Conservation (phyloP, 2,888 invertebrate genomes). For the Reticulitermes lucifugus region DNA sequence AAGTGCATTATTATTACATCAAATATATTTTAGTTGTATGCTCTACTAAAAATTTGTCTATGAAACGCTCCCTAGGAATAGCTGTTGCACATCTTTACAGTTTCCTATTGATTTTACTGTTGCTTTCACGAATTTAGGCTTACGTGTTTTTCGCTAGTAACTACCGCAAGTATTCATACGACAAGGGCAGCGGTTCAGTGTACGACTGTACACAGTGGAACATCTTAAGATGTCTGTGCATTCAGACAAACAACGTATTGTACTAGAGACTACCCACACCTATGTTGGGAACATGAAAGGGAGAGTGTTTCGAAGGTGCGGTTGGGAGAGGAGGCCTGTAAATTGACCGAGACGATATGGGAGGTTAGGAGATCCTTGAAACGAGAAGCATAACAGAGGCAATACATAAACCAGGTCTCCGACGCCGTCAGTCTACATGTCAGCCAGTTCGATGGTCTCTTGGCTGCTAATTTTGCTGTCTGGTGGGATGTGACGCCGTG, state of each 20-base stretch:
- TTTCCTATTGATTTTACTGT: too few relatives aligned
- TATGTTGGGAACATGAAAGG: not conserved
- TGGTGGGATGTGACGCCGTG: too few relatives aligned
- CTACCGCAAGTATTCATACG: too few relatives aligned
- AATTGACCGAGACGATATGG: constrained; percentile 26
- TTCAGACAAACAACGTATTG: not conserved
- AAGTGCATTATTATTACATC: too few relatives aligned
- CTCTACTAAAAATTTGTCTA: too few relatives aligned
- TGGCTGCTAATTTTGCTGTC: too few relatives aligned
- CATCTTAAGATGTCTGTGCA: not conserved
- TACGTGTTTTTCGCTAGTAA: too few relatives aligned
- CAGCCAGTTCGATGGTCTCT: not conserved
- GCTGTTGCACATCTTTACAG: too few relatives aligned
- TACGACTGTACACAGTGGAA: not conserved
- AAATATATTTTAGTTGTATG: too few relatives aligned
- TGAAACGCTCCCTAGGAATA: too few relatives aligned
- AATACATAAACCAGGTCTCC: not conserved
- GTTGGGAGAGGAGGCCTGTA: not conserved
- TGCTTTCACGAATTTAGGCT: too few relatives aligned
- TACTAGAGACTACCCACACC: not conserved
- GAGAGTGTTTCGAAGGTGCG: not conserved
- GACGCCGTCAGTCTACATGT: not conserved
- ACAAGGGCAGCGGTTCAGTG: too few relatives aligned
- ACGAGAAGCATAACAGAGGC: constrained; percentile 1
- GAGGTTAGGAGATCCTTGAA: constrained; percentile 25